Evolutionary conservation across 1,140 invertebrate genomes (phyloP), one percentile per base, ranked within the genome.

Genomic region (Drosophila bipectinata): DNA sequence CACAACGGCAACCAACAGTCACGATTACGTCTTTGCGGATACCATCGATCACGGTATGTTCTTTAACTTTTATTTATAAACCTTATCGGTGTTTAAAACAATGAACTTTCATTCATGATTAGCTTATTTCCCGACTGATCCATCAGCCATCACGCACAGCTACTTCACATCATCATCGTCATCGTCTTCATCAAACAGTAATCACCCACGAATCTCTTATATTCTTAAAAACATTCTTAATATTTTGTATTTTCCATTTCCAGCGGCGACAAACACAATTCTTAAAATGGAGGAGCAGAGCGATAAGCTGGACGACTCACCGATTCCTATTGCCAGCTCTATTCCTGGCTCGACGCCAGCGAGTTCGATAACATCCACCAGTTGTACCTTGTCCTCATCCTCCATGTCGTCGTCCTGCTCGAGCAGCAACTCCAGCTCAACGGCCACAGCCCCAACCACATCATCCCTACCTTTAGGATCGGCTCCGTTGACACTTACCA

Each of bases 31-130:
- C 14, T 90, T 90, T 72, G 72, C 88, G 37, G 79, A 85, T 56
- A 88, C 88, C 39, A 75, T 90, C 26, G 88, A 90, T 77, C 88
- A 90, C 63, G 89, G 89, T 91, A 68, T 79, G 62, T 48, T 18
- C 10, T 1, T n/a, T 15, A 2, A 18, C 28, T 51, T 18, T 28
- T 26, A 28, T 26, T 21, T 14, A 1, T 37, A 18, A 7, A 2
- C 34, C 9, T 30, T 28, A n/a, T 14, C 2, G 21, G 32, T 12
- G 3, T 32, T 7, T 24, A n/a, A n/a, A 37, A 34, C 9, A 15
- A 44, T 44, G 6, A 44, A 8, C 30, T 63, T 44, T 30, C n/a
- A 24, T 39, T 48, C 41, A 28, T 57, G 47, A 52, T 47, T 55
- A 85, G 81, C 82, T n/a, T 85, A 85, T 63, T 87, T 85, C 53